Conservation (phyloP, 2,113 vertebrate genomes). For the Calidris pygmaea region DNA sequence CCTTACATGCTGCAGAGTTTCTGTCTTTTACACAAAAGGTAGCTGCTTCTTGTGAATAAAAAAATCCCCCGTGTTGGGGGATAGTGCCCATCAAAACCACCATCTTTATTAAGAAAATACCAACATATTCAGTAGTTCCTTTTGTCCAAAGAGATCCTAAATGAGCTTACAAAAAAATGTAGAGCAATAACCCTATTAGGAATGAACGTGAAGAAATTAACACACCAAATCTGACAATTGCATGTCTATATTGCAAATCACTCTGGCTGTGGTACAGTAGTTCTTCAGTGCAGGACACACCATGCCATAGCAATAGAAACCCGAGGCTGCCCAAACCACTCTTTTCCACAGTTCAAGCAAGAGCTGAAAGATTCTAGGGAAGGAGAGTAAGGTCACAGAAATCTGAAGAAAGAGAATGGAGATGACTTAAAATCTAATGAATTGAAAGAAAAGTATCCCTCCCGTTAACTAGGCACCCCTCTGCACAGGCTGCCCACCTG, state of each 20-base stretch:
- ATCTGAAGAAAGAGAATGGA: background rate
- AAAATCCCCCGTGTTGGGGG: background rate
- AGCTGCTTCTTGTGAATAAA: background rate
- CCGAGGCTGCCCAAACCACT: background rate
- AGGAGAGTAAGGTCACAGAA: background rate
- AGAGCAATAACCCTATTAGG: background rate
- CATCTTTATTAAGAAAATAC: background rate
- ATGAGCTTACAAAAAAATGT: background rate
- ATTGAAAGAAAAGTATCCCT: background rate
- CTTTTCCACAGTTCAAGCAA: background rate
- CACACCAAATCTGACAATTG: background rate
- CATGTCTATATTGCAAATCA: accelerated
- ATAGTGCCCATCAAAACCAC: background rate
- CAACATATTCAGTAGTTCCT: background rate
- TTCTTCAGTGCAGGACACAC: background rate
- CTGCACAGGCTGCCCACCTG: background rate
- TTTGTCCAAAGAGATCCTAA: background rate
- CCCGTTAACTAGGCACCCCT: background rate
- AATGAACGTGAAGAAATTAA: background rate
- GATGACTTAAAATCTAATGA: background rate
- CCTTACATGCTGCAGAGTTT: background rate
- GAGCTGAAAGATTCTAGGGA: background rate
- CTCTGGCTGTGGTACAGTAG: background rate
- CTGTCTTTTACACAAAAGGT: background rate
- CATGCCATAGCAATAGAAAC: background rate